Percentiles rank a stretch among this genome's conserved stretches.
Evolutionary conservation across 2,113 vertebrate genomes (phyloP).

Genomic region (Pristiophorus japonicus): DNA sequence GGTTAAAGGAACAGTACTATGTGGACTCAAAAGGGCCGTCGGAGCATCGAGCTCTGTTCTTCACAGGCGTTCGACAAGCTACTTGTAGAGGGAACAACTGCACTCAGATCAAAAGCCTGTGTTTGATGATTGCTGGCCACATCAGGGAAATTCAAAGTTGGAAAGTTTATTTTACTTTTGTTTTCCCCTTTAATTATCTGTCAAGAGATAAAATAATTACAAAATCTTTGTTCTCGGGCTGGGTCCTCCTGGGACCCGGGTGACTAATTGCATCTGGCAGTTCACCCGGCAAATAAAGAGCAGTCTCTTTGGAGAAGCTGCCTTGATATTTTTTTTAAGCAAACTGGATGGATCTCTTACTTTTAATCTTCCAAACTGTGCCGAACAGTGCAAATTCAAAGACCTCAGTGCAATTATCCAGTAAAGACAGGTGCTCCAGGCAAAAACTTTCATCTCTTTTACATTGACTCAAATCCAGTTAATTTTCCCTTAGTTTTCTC

Average conservation of each 20-base stretch:
- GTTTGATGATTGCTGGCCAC: background rate
- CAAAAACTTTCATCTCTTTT: conserved; percentile 22
- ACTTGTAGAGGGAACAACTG: background rate
- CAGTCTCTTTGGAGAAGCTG: conserved; percentile 12
- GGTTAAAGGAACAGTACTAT: background rate
- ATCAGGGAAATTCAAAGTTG: conserved; percentile 10
- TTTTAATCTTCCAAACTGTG: conserved; percentile 28
- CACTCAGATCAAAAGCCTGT: background rate
- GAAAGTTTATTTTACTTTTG: conserved; percentile 28
- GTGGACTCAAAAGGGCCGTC: background rate
- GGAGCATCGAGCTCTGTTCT: background rate
- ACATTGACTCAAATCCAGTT: background rate
- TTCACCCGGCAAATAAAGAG: conserved; percentile 12
- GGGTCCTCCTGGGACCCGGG: background rate
- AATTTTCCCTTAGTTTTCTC: conserved; percentile 6
- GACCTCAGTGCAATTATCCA: conserved; percentile 25
- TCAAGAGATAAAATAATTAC: conserved; percentile 31
- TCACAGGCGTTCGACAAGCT: background rate
- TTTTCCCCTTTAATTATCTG: conserved; percentile 31
- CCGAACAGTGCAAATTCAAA: conserved; percentile 30
- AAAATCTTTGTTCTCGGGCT: conserved; percentile 1
- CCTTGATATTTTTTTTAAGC: background rate
- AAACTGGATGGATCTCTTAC: conserved; percentile 9
- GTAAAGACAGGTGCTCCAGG: conserved; percentile 23
- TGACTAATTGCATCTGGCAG: conserved; percentile 31